phyloP scores from a whole-genome alignment of 1,140 invertebrate genomes.

The Piezodorus guildinii region DNA sequence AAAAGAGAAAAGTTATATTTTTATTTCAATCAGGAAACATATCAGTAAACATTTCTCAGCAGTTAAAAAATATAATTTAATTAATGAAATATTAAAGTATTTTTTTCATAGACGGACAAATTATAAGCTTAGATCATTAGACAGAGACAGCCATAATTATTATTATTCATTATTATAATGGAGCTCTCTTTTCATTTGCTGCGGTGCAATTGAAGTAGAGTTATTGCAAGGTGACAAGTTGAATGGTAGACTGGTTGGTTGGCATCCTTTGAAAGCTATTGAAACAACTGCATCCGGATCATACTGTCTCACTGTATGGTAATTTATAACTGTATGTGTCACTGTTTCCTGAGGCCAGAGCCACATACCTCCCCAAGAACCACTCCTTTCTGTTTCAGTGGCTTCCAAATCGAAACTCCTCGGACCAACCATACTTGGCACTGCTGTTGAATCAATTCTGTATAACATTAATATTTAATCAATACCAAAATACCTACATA shows the following conservation, averaged over 20 bases:
- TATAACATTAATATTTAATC: background rate
- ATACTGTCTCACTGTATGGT: background rate
- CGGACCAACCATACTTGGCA: background rate
- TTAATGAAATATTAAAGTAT: too few species aligned
- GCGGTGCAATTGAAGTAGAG: background rate
- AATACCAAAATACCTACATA: too few species aligned
- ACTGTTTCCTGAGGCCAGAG: background rate
- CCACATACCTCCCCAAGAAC: background rate
- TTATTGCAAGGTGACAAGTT: slow-evolving; percentile 1
- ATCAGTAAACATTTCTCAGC: too few species aligned
- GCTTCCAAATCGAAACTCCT: background rate
- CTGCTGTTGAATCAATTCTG: background rate
- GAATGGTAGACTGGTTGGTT: slow-evolving; percentile 7
- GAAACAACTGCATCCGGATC: background rate
- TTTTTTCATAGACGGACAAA: too few species aligned
- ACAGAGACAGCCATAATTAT: too few species aligned
- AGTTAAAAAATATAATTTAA: too few species aligned
- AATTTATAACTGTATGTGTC: background rate
- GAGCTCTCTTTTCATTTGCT: background rate
- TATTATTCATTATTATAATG: background rate
- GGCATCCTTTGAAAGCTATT: slow-evolving; percentile 6
- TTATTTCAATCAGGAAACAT: too few species aligned
- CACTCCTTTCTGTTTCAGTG: background rate
- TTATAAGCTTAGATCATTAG: too few species aligned
- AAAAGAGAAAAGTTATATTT: too few species aligned